Evolutionary conservation across 2,888 invertebrate species (phyloP), one percentile per base, ranked within the genome.

Genomic region (Melolontha melolontha): DNA sequence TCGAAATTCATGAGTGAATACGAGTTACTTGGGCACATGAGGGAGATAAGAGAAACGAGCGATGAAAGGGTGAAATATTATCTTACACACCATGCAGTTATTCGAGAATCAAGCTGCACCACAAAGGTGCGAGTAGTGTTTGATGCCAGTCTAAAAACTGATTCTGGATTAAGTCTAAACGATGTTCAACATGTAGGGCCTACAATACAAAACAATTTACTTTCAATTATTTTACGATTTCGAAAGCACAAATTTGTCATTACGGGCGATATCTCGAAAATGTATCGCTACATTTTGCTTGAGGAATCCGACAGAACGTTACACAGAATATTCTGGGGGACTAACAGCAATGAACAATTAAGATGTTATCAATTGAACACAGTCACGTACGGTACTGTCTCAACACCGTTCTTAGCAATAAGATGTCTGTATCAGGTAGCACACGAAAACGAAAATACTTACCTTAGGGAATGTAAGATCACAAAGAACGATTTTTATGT

Each of bases 241-340:
- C 47, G 65, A 47, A 57, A 12, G 42, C 55, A 68, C 17, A 70
- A 69, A 5, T 72, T 74, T 34, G 75, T 78, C 0, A 70, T 82
- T 8, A 75, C 75, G 5, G 78, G 78, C 0, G 82, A 82, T 65
- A 77, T 83, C 8, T 75, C 72, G 14, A 81, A 82, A 70, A 81
- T 81, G 78, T 81, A 78, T 66, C 71, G 79, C 0, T 79, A 80
- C 67, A 75, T 81, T 12, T 8, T 40, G 0, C 63, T 81, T 0
- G 63, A 74, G n/a, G 51, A 67, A 0, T 66, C 68, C 1, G 76
- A 82, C 52, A 59, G 75, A 16, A 40, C 74, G 12, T 74, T 76
- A 5, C 81, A 81, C 50, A 62, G 76, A 5, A 80, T 84, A 5
- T 51, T 83, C 1, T 82, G 81, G 82, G 54, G 78, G n/a, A 11